Conservation (phyloP, 2,888 invertebrate species). For the Cloeon dipterum region DNA sequence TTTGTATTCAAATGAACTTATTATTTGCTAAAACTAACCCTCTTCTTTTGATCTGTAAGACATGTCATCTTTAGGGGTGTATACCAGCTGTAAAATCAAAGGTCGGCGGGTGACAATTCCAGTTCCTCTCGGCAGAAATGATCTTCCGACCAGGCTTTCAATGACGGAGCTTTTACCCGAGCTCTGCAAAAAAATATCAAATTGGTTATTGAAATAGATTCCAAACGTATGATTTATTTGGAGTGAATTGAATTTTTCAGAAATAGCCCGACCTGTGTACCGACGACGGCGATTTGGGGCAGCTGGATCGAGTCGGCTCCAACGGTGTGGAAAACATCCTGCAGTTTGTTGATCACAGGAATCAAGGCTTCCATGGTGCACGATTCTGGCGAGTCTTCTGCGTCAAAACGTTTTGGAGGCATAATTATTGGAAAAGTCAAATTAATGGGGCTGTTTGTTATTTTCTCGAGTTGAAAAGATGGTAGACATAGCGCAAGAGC, state of each 20-base stretch:
- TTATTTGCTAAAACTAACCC: too few relatives aligned
- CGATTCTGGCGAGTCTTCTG: too few relatives aligned
- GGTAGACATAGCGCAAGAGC: too few relatives aligned
- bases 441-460: too few relatives aligned
- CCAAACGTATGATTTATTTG: not conserved
- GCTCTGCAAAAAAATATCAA: slow-evolving; percentile 53
- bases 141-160: slow-evolving; percentile 90
- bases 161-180: slow-evolving; percentile 99
- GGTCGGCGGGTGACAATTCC: slow-evolving; percentile 96
- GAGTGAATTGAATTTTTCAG: too few relatives aligned
- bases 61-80: slow-evolving; percentile 73
- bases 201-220: too few relatives aligned
- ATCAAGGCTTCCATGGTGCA: slow-evolving; percentile 99
- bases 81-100: slow-evolving; percentile 76
- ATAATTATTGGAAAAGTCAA: too few relatives aligned
- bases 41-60: slow-evolving; percentile 68
- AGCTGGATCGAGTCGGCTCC: slow-evolving; percentile 93
- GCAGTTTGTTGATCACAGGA: slow-evolving; percentile 97
- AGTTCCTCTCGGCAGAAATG: slow-evolving; percentile 89
- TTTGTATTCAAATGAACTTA: too few relatives aligned
- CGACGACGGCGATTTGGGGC: slow-evolving; percentile 96
- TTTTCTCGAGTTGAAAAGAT: too few relatives aligned
- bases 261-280: slow-evolving; percentile 63
- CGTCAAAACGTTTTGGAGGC: too few relatives aligned
- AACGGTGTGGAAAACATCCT: slow-evolving; percentile 98